phyloP scores from a whole-genome alignment of 1,140 invertebrate species.

The Diorhabda carinulata region DNA sequence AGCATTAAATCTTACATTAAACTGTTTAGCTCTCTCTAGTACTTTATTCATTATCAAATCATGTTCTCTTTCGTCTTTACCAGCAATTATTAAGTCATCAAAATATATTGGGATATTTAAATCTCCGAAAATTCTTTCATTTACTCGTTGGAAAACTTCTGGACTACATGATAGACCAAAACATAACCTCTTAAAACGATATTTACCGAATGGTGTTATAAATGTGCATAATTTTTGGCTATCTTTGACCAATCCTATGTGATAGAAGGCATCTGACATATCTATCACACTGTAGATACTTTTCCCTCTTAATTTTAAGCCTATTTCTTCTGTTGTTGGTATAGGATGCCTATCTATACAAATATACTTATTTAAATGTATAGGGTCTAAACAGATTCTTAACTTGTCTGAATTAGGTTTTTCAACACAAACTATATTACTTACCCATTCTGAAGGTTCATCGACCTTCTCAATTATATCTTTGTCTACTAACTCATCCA shows the following conservation, averaged over 20 bases:
- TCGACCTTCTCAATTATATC: too few species aligned
- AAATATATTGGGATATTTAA: neutral
- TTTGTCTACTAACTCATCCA: too few species aligned
- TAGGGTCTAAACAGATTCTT: too few species aligned
- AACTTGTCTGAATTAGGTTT: too few species aligned
- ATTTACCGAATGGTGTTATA: constrained; percentile 2
- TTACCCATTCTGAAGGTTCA: too few species aligned
- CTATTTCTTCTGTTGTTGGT: constrained; percentile 1
- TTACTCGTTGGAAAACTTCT: neutral
- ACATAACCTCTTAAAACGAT: neutral
- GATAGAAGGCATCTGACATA: neutral
- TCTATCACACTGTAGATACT: neutral
- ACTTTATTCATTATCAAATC: too few species aligned
- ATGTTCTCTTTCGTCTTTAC: constrained; percentile 4
- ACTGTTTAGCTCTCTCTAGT: too few species aligned
- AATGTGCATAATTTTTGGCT: neutral
- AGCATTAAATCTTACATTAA: too few species aligned
- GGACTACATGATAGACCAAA: neutral
- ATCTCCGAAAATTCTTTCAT: constrained; percentile 5
- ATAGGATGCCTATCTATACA: neutral
- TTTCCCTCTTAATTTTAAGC: constrained; percentile 4
- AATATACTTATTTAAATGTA: constrained; percentile 6
- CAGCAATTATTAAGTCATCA: constrained; percentile 4
- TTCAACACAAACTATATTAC: too few species aligned
- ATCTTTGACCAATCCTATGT: neutral